A percentile compares a stretch with the other conserved stretches of the same genome.
These are phyloP conservation scores for Tenualosa thibaudeaui DNA, from an alignment of 2,797 vertebrate species.

Conservation along the genomic window DNA sequence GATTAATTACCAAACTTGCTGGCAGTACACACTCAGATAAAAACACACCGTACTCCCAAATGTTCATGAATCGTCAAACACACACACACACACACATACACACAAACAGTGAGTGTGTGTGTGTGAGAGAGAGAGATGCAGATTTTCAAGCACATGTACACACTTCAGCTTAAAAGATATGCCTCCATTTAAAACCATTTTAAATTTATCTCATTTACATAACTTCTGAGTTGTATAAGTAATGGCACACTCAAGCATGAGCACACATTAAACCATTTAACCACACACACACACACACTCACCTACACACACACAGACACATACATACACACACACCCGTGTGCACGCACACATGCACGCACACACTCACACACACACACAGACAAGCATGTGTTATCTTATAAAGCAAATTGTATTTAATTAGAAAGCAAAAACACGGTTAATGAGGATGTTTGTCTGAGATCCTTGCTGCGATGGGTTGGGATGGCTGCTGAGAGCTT, in stretches of 20 bases:
- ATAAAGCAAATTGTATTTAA: constrained; percentile 15
- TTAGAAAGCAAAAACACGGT: constrained; percentile 10
- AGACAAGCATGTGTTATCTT: neutral
- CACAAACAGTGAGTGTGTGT: neutral
- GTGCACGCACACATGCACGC: neutral
- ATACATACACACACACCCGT: neutral
- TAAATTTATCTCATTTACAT: constrained; percentile 18
- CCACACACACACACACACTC: neutral
- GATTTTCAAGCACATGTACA: neutral
- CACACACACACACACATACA: neutral
- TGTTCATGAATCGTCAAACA: neutral
- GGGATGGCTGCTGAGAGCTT: neutral
- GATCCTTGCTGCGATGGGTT: constrained; percentile 4
- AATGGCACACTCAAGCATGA: constrained; percentile 11
- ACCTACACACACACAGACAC: neutral
- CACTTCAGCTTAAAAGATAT: neutral
- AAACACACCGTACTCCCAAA: neutral
- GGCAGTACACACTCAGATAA: neutral
- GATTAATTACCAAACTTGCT: constrained; percentile 12
- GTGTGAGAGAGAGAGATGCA: neutral
- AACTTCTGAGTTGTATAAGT: neutral
- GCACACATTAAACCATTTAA: neutral
- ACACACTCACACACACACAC: neutral
- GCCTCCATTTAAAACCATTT: constrained; percentile 22
- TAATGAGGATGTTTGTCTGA: constrained; percentile 22